Conservation (phyloP, 2,888 invertebrate genomes). For the Amaurobius ferox region DNA sequence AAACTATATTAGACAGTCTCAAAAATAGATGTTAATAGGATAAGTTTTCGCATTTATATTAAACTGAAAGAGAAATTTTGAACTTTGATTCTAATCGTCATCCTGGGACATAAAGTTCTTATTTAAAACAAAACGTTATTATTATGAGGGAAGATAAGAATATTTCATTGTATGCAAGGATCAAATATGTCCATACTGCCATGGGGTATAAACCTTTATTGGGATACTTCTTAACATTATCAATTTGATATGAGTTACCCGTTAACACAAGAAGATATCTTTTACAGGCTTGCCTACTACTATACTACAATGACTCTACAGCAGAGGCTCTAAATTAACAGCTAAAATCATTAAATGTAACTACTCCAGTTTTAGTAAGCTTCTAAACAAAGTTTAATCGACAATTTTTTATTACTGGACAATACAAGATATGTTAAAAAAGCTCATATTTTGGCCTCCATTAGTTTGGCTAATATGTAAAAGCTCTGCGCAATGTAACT, state of each 20-base stretch:
- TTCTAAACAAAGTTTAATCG: slow-evolving; percentile 1
- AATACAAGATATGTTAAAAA: slow-evolving; percentile 56
- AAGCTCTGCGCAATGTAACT: background rate
- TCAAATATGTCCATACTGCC: too few species aligned
- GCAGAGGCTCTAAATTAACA: background rate
- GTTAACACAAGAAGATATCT: background rate
- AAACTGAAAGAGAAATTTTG: background rate
- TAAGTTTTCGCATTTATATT: too few species aligned
- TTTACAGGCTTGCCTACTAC: background rate
- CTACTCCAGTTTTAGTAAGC: background rate
- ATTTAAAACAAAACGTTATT: background rate
- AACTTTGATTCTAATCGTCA: background rate
- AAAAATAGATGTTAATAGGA: too few species aligned
- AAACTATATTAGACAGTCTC: too few species aligned
- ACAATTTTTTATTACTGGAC: slow-evolving; percentile 23
- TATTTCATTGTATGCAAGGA: background rate
- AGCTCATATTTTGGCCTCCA: slow-evolving; percentile 55
- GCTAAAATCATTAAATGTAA: background rate
- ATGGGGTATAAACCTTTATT: too few species aligned
- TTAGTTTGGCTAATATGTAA: slow-evolving; percentile 39
- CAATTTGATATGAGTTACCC: background rate
- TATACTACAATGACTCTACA: background rate
- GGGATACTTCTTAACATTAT: background rate
- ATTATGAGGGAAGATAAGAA: background rate
- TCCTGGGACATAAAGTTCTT: background rate